Evolutionary conservation across 2,797 vertebrate species (phyloP).

Genomic region (Gymnocypris eckloni): DNA sequence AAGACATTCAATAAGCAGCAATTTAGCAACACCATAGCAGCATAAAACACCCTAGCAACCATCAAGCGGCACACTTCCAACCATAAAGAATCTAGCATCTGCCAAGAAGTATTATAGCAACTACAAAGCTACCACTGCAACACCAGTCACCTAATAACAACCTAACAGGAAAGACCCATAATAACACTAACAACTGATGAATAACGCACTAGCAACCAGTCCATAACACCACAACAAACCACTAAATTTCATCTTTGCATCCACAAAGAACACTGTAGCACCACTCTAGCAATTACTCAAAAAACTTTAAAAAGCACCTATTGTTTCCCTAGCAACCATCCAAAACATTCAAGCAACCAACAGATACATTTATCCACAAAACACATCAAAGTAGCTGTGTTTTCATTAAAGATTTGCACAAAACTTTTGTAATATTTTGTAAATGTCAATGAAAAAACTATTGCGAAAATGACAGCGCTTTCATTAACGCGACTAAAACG

Average conservation of each 20-base stretch:
- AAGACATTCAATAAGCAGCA: not conserved
- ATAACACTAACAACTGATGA: not conserved
- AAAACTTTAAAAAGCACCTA: not conserved
- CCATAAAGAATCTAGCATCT: not conserved
- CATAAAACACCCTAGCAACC: not conserved
- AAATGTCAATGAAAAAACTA: not conserved
- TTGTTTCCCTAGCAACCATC: not conserved
- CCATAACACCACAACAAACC: not conserved
- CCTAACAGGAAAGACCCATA: not conserved
- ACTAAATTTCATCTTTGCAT: not conserved
- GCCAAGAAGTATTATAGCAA: not conserved
- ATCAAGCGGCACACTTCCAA: not conserved
- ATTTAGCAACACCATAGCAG: not conserved
- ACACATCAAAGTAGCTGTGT: not conserved
- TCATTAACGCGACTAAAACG: too few species aligned
- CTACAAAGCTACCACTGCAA: not conserved
- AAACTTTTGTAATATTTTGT: not conserved
- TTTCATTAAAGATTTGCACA: not conserved
- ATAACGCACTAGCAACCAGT: not conserved
- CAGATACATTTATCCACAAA: not conserved
- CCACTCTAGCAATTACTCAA: not conserved
- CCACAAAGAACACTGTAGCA: not conserved
- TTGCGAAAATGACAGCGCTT: not conserved
- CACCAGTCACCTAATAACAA: not conserved
- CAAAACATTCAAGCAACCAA: not conserved